Conservation (phyloP, 2,888 invertebrate genomes). For the Poecilobothrus nobilitatus region DNA sequence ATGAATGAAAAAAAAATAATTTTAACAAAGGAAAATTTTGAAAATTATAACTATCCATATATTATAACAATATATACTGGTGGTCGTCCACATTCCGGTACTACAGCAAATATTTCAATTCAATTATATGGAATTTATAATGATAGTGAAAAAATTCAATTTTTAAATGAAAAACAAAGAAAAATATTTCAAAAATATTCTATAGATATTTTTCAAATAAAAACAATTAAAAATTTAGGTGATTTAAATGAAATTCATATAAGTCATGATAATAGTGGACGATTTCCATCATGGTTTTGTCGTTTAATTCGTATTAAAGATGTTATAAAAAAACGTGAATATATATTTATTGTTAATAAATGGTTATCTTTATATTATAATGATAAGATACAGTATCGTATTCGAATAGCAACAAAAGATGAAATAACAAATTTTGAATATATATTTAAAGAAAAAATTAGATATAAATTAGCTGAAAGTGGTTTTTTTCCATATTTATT, state of each 20-base stretch:
- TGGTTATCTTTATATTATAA: constrained; percentile 24
- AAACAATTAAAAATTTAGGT: constrained; percentile 17
- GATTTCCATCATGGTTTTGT: constrained; percentile 31
- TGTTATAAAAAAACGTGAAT: constrained; percentile 15
- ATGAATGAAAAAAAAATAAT: background rate
- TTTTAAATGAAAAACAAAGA: constrained; percentile 14
- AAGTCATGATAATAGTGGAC: constrained; percentile 27
- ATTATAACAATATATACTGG: constrained; percentile 27
- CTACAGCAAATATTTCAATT: constrained; percentile 27
- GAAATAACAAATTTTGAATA: constrained; percentile 15
- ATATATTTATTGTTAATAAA: constrained; percentile 23
- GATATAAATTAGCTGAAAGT: constrained; percentile 9
- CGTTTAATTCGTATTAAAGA: constrained; percentile 26
- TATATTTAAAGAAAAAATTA: constrained; percentile 13
- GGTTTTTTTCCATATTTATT: constrained; percentile 14
- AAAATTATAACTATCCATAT: constrained; percentile 18
- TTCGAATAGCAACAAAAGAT: constrained; percentile 9
- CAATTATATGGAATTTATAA: constrained; percentile 20
- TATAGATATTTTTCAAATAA: constrained; percentile 14
- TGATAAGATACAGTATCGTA: background rate
- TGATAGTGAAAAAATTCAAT: constrained; percentile 15
- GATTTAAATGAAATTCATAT: constrained; percentile 20
- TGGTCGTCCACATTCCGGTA: constrained; percentile 24
- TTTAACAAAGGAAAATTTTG: background rate
- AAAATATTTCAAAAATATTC: constrained; percentile 12